Conservation (phyloP, 1,140 invertebrate genomes). For the Steinernema khuongi region DNA sequence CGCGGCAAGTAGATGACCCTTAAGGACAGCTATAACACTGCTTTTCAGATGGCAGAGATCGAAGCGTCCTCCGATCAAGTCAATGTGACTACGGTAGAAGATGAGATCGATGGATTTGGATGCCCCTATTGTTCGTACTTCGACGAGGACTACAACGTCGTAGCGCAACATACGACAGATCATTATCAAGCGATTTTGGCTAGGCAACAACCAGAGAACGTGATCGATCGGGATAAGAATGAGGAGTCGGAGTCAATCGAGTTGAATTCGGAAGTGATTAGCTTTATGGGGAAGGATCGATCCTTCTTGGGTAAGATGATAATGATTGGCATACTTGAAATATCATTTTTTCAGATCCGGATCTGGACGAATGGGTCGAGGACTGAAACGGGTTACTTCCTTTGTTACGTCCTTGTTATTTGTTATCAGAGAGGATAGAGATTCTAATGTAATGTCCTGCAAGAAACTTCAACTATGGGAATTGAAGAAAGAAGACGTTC, state of each 20-base stretch:
- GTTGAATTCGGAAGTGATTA: not conserved
- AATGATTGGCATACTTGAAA: not conserved
- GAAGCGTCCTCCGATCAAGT: not conserved
- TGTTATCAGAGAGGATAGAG: no score
- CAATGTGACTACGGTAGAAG: not conserved
- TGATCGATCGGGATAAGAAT: not conserved
- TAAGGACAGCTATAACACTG: no score
- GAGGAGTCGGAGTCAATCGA: not conserved
- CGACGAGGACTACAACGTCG: not conserved
- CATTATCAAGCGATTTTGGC: not conserved
- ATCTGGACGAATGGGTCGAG: not conserved
- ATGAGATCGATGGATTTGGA: not conserved
- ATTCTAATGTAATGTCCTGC: no score
- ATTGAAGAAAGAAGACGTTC: no score
- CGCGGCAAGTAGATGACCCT: not conserved
- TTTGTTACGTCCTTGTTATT: no score
- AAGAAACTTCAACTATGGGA: no score
- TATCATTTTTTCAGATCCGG: not conserved
- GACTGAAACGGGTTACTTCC: no score
- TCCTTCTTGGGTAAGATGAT: not conserved
- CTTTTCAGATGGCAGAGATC: no score
- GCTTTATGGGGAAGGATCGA: not conserved
- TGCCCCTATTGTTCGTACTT: not conserved
- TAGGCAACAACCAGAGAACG: not conserved
- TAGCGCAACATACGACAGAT: not conserved